phyloP scores from a whole-genome alignment of 2,888 invertebrate genomes.

The Agonopterix arenella region DNA sequence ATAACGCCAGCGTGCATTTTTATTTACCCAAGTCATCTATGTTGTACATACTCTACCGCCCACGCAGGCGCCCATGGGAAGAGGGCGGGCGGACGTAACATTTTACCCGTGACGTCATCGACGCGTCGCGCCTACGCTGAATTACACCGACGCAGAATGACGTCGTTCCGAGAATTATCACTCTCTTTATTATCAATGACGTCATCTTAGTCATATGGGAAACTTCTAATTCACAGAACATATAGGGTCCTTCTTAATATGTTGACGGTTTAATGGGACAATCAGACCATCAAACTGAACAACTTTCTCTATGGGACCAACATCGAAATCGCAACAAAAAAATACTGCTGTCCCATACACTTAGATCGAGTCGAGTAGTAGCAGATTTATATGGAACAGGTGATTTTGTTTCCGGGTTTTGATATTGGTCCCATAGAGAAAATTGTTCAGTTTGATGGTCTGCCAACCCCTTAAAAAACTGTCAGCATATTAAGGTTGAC shows the following conservation, averaged over 20 bases:
- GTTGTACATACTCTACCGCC: conserved; percentile 14
- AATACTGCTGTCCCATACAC: no score
- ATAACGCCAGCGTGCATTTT: conserved; percentile 31
- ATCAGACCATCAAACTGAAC: no score
- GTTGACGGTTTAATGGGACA: no score
- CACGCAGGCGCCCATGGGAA: conserved; percentile 27
- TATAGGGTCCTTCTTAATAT: no score
- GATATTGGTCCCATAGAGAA: no score
- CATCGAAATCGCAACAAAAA: not conserved
- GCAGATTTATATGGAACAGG: no score
- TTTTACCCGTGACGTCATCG: conserved; percentile 66
- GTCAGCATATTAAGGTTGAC: not conserved
- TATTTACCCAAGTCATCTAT: conserved; percentile 40
- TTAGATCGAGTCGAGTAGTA: no score
- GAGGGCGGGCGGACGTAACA: conserved; percentile 28
- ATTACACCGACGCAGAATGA: conserved; percentile 48
- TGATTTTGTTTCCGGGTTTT: no score
- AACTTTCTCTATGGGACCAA: no score
- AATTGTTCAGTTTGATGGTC: no score
- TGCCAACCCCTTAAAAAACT: no score
- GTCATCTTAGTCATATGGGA: conserved; percentile 33
- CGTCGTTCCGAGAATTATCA: conserved; percentile 47
- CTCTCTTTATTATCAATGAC: conserved; percentile 36
- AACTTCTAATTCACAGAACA: not conserved
- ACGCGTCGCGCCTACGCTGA: conserved; percentile 56